Conservation (phyloP, 2,888 invertebrate genomes). For the Yponomeuta malinellus region DNA sequence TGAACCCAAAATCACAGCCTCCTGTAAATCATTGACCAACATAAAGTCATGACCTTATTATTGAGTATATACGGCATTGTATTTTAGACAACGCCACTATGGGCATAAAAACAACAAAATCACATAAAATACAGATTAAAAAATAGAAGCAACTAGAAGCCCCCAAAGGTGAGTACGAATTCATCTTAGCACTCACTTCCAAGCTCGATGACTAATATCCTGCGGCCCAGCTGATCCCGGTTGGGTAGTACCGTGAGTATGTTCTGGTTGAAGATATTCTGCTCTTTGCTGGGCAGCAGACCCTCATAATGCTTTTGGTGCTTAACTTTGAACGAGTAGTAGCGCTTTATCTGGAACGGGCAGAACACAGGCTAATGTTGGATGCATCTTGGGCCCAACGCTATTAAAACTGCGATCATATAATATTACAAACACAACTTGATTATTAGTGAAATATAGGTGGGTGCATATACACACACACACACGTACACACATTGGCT, state of each 20-base stretch:
- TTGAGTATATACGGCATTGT: no score
- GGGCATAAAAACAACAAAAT: no score
- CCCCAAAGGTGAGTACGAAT: no score
- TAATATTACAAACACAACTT: background rate
- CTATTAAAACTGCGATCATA: background rate
- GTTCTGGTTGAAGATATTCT: constrained; percentile 86
- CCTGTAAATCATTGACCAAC: no score
- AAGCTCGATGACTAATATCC: constrained; percentile 85
- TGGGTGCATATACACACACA: no score
- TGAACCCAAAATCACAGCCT: no score
- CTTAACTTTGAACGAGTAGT: constrained; percentile 88
- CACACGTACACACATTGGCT: no score
- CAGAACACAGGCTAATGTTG: constrained; percentile 12
- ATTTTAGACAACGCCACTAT: no score
- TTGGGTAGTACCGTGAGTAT: constrained; percentile 86
- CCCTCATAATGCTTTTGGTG: constrained; percentile 83
- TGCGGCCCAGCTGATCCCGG: constrained; percentile 85
- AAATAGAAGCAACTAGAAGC: no score
- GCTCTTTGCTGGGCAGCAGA: constrained; percentile 82
- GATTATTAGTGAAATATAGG: no score
- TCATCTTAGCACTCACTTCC: constrained; percentile 79
- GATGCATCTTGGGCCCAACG: background rate
- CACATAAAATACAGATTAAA: no score
- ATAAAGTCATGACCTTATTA: no score
- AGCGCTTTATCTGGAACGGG: constrained; percentile 81